Evolutionary conservation across 2,797 vertebrate species (phyloP).

Genomic region (Apodemus agrarius): DNA sequence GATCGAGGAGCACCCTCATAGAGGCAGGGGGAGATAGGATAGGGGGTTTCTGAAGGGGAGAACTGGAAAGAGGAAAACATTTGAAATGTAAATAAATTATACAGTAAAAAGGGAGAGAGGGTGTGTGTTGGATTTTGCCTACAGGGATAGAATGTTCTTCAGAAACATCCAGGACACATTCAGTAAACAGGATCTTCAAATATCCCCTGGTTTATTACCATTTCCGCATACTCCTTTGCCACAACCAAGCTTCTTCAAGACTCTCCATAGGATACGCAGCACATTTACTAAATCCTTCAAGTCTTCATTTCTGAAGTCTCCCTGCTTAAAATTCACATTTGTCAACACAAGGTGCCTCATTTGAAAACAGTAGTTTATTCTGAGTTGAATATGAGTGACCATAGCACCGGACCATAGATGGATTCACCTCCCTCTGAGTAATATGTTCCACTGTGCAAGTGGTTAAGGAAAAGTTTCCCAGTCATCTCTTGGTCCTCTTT

Average conservation of each 20-base stretch:
- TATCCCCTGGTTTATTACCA: not conserved
- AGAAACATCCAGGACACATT: not conserved
- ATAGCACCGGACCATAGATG: not conserved
- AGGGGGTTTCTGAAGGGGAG: too few species aligned
- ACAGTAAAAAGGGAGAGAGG: too few species aligned
- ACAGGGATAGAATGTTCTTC: not conserved
- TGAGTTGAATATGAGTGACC: not conserved
- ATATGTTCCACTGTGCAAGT: not conserved
- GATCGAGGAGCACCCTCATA: too few species aligned
- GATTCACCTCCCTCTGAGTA: not conserved
- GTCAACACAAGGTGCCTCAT: not conserved
- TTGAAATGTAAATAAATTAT: too few species aligned
- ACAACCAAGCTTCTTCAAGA: not conserved
- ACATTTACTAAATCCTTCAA: not conserved
- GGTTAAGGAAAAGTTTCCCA: not conserved
- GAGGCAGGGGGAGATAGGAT: too few species aligned
- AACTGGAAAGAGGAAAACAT: too few species aligned
- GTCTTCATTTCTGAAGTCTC: not conserved
- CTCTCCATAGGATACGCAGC: not conserved
- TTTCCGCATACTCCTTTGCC: not conserved
- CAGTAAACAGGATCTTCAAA: not conserved
- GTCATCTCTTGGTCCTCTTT: not conserved
- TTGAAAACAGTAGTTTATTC: not conserved
- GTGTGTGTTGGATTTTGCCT: not conserved
- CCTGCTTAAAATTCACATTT: not conserved